These are phyloP conservation scores for Dissostichus mawsoni DNA, from an alignment of 2,113 vertebrate genomes.

Conservation along the genomic window DNA sequence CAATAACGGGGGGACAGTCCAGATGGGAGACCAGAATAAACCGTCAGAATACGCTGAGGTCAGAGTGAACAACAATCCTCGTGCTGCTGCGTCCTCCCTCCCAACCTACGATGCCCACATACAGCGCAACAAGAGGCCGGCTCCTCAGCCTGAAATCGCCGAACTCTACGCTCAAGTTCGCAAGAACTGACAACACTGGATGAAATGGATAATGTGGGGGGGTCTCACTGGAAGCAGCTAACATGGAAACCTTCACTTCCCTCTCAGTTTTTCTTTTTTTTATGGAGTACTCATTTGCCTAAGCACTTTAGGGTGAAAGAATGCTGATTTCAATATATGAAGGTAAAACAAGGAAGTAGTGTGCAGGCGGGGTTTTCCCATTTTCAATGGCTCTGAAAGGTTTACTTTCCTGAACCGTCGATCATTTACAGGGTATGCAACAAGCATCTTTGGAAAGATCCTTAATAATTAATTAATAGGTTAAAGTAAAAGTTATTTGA, in stretches of 20 bases:
- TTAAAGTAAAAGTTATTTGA: too few species aligned
- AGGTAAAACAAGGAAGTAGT: neutral
- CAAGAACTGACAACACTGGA: fast-evolving
- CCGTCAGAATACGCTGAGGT: constrained; percentile 46
- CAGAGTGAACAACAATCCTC: neutral
- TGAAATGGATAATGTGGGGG: neutral
- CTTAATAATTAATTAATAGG: too few species aligned
- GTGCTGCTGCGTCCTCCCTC: neutral
- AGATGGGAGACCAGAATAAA: neutral
- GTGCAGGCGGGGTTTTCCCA: neutral
- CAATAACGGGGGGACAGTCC: neutral
- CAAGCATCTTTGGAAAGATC: too few species aligned
- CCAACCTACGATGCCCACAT: constrained; percentile 12
- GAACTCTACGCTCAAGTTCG: neutral
- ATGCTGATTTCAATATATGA: neutral
- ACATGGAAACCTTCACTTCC: neutral
- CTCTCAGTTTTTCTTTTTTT: neutral
- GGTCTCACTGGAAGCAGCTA: neutral
- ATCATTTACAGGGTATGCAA: neutral
- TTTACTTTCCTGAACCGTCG: neutral
- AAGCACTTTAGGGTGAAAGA: neutral
- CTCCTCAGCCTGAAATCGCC: neutral
- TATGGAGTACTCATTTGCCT: neutral
- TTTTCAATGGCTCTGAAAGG: neutral
- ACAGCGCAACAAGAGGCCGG: fast-evolving